Evolutionary conservation across 2,113 vertebrate genomes (phyloP).

Genomic region (Nettapus auritus): DNA sequence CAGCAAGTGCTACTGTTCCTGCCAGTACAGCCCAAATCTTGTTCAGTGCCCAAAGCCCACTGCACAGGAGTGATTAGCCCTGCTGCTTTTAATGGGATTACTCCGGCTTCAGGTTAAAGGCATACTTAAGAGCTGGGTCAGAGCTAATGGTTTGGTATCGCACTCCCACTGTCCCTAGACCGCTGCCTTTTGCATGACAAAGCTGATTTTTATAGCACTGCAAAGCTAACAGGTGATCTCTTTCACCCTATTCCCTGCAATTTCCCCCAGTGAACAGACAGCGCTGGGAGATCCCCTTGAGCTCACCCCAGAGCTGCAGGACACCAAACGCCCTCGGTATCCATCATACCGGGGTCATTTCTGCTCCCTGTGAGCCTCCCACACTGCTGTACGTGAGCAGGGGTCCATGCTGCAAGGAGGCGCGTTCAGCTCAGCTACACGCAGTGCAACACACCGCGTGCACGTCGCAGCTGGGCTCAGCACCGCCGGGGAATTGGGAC

Average conservation of each 20-base stretch:
- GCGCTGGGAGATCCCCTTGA: background rate
- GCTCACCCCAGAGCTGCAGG: background rate
- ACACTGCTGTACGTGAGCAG: background rate
- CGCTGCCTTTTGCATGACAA: background rate
- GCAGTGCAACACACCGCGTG: fast-evolving
- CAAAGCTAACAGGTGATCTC: fast-evolving
- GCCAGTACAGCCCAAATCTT: background rate
- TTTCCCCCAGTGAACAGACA: background rate
- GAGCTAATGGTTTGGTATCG: background rate
- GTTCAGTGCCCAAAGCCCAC: background rate
- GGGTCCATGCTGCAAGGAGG: background rate
- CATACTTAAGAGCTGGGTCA: background rate
- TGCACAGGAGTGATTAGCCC: background rate
- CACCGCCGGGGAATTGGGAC: fast-evolving
- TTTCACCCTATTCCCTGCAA: background rate
- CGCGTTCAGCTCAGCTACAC: background rate
- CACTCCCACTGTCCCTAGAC: background rate
- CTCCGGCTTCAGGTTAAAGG: background rate
- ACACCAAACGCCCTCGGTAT: background rate
- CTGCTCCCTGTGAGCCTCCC: background rate
- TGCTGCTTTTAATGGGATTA: background rate
- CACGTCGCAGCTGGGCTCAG: background rate
- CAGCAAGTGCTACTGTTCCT: background rate
- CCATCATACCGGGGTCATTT: background rate
- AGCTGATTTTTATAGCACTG: background rate